A percentile compares a stretch with the other conserved stretches of the same genome.
These are phyloP conservation scores for Paedocypris micromegethes DNA, from an alignment of 2,797 vertebrate genomes.

Conservation along the genomic window DNA sequence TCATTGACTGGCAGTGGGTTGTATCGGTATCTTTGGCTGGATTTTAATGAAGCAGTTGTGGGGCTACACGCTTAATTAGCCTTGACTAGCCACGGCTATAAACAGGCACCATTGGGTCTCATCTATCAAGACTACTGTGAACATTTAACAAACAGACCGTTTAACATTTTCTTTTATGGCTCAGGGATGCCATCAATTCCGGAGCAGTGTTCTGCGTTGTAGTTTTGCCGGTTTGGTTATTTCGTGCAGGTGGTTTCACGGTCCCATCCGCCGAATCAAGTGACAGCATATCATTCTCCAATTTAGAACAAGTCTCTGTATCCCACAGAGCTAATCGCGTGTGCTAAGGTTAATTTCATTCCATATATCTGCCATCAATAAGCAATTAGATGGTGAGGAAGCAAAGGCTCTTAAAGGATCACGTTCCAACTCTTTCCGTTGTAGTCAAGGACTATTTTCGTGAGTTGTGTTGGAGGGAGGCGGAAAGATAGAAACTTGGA, in stretches of 20 bases:
- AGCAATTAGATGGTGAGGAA: slow-evolving; percentile 71
- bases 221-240: not conserved
- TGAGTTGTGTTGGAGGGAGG: slow-evolving; percentile 46
- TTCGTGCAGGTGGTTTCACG: slow-evolving; percentile 15
- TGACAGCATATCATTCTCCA: slow-evolving; percentile 62
- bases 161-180: slow-evolving; percentile 20
- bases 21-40: slow-evolving; percentile 19
- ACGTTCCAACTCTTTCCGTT: slow-evolving; percentile 48
- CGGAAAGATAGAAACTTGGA: slow-evolving; percentile 58
- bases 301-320: slow-evolving; percentile 57
- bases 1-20: not conserved
- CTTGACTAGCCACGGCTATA: slow-evolving; percentile 29
- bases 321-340: slow-evolving; percentile 68
- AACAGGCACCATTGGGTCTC: slow-evolving; percentile 31
- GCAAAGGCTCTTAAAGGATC: slow-evolving; percentile 55
- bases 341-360: slow-evolving; percentile 69
- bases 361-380: slow-evolving; percentile 73
- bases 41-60: slow-evolving; percentile 23
- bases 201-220: not conserved
- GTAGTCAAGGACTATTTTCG: slow-evolving; percentile 51
- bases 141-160: slow-evolving; percentile 34
- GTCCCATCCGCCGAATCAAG: slow-evolving; percentile 47
- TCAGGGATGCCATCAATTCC: slow-evolving; percentile 20
- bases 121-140: slow-evolving; percentile 27
- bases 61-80: slow-evolving; percentile 29